These are phyloP conservation scores for Laspeyria flexula DNA, from an alignment of 2,888 invertebrate species.

Conservation along the genomic window DNA sequence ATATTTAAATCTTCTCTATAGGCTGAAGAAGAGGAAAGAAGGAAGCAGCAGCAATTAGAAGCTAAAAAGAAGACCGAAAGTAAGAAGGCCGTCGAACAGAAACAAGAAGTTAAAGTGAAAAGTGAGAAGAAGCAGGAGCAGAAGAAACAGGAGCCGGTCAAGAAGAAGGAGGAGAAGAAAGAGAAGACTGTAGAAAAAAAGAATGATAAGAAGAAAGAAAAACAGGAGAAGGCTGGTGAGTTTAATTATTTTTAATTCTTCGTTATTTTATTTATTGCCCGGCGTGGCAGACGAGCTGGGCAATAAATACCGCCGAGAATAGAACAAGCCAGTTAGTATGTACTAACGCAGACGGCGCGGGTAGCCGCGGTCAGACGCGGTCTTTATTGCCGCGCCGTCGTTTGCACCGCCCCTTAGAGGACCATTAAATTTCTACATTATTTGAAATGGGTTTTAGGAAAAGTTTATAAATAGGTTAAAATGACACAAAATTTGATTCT, in stretches of 20 bases:
- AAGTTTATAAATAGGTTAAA: too few species aligned
- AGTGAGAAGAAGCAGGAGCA: constrained; percentile 55
- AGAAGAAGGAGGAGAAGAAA: constrained; percentile 55
- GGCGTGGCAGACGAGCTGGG: too few species aligned
- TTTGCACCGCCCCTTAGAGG: too few species aligned
- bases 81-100: constrained; percentile 45
- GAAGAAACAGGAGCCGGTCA: constrained; percentile 49
- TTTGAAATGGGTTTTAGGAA: too few species aligned
- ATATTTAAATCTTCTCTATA: constrained; percentile 24
- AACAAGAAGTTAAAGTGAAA: constrained; percentile 46
- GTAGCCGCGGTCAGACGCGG: too few species aligned
- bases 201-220: constrained; percentile 63
- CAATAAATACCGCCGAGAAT: too few species aligned
- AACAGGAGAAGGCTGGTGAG: constrained; percentile 68
- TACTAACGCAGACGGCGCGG: too few species aligned
- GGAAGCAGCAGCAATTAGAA: constrained; percentile 49
- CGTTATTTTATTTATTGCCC: too few species aligned
- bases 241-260: not conserved
- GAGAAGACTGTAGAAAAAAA: constrained; percentile 55
- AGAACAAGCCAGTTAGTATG: too few species aligned
- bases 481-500: too few species aligned
- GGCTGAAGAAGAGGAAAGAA: constrained; percentile 69
- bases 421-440: too few species aligned
- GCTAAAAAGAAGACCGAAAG: constrained; percentile 52
- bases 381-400: too few species aligned